Conservation (phyloP, 2,113 vertebrate species). For the Leptobrachium leishanense region DNA sequence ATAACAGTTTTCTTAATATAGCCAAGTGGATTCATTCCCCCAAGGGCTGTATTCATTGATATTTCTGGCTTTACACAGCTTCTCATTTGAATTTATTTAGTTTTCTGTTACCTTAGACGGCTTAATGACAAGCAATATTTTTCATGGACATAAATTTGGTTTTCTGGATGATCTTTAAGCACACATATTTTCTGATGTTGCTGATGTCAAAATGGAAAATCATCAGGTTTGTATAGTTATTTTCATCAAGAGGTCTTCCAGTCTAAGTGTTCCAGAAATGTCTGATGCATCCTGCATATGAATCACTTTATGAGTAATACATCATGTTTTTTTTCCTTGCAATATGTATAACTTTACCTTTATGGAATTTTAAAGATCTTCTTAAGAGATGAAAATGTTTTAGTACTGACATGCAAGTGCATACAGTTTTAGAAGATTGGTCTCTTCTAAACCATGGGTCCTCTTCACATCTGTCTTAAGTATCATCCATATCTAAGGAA, state of each 20-base stretch:
- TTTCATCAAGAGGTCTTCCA: slow-evolving; percentile 10
- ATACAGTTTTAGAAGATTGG: too few species aligned
- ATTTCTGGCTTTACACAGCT: background rate
- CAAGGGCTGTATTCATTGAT: slow-evolving; percentile 6
- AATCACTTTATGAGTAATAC: background rate
- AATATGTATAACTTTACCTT: background rate
- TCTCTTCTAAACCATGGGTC: too few species aligned
- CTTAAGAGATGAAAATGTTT: too few species aligned
- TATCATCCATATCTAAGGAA: too few species aligned
- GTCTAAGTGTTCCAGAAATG: background rate
- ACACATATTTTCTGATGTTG: background rate
- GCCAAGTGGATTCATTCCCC: background rate
- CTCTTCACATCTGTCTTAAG: too few species aligned
- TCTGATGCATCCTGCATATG: slow-evolving; percentile 17
- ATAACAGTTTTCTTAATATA: slow-evolving; percentile 4
- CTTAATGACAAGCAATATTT: background rate
- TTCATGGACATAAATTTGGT: slow-evolving; percentile 8
- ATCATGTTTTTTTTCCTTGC: too few species aligned
- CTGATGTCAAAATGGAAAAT: slow-evolving; percentile 10
- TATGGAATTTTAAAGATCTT: background rate
- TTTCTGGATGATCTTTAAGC: background rate
- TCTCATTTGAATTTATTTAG: background rate
- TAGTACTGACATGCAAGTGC: too few species aligned
- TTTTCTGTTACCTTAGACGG: background rate
- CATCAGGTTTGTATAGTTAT: slow-evolving; percentile 17